Evolutionary conservation across 1,140 invertebrate species (phyloP), one percentile per base, ranked within the genome.

Genomic region (Psilanteris sp.): DNA sequence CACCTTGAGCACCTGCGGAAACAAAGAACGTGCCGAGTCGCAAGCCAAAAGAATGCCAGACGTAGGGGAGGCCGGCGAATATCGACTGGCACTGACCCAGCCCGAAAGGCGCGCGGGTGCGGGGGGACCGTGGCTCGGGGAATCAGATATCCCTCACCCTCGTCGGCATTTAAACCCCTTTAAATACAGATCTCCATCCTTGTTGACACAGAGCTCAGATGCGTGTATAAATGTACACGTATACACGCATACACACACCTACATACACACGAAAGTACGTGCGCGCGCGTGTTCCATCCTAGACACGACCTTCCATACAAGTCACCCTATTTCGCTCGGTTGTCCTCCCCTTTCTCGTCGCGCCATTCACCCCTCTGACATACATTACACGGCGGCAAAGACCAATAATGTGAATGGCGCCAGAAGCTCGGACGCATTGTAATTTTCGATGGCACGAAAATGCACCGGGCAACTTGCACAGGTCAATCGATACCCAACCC

Each of bases 121-220:
- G 22, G 26, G 32, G 24, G 13, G 26, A 10, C 14, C 10, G 11
- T 11, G 10, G 22, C 18, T 32, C 10, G 70, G 43, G 59, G 55
- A 73, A 81, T 81, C 79, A 72, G 59, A 78, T 59, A 39, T 62
- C 64, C 66, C 44, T 29, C 61, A 43, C 71, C 70, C 73, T 78
- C 77, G 41, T 39, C 70, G 73, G 66, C 59, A 82, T 83, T 79
- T 78, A 79, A 83, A 79, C 79, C 76, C 80, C 77, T 81, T 79
- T 82, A 75, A 78, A 75, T 52, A 37, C 39, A 41, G 68, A 76
- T 75, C 50, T 50, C 36, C 16, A 29, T 50, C 57, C 27, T 50
- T 18, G 43, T 50, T 62, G 57, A 48, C 57, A 50, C 39, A 26
- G 2, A 29, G 15, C 57, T 8, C 9, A 18, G 16, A 55, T 36